Base-by-base conservation (phyloP, 2,113 vertebrate genomes). In the Helogale parvula region DNA sequence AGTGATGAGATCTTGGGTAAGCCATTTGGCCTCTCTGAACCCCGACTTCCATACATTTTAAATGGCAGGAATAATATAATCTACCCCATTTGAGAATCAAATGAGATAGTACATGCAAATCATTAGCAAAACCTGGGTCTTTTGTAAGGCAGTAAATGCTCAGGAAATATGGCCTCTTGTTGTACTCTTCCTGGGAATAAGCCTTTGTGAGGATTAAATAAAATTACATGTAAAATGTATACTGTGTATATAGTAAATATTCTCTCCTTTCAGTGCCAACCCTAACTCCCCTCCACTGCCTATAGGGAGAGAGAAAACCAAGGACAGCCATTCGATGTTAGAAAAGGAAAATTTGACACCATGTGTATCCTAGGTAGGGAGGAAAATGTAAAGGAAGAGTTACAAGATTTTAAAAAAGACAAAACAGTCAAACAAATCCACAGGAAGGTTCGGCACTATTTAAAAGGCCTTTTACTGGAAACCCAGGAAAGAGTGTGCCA, bases 401-500 rank as follows among this genome's bases (percentile, higher is more conserved):
- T 74, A 80, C 1, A 88, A 80, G 82, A 63, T 71, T 50, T 31
- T 47, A 2, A 38, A 79, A 74, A 69, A 85, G n/a, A 54, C 68
- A 68, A 41, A 68, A 6, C 4, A 81, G 38, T 35, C 68, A 69
- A 50, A 54, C 6, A 23, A 71, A 77, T 29, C 29, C 76, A 93
- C 82, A 68, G 71, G 66, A 91, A 79, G n/a, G 38, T 38, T 76
- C 31, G 85, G 81, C 16, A 92, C 13, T 45, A 80, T 91, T 87
- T 95, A 45, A 97, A 96, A 82, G n/a, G 35, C n/a, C 47, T 69
- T 57, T 89, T 88, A 87, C 50, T 87, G n/a, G 63, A 95, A 98
- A 93, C 72, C 45, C 52, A 90, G 63, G 60, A 25, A 27, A 63
- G 76, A 81, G 2, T 60, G 57, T 80, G 69, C 47, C 95, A 92